phyloP scores from a whole-genome alignment of 2,797 vertebrate species.

The Crossoptilon crossoptilon region DNA sequence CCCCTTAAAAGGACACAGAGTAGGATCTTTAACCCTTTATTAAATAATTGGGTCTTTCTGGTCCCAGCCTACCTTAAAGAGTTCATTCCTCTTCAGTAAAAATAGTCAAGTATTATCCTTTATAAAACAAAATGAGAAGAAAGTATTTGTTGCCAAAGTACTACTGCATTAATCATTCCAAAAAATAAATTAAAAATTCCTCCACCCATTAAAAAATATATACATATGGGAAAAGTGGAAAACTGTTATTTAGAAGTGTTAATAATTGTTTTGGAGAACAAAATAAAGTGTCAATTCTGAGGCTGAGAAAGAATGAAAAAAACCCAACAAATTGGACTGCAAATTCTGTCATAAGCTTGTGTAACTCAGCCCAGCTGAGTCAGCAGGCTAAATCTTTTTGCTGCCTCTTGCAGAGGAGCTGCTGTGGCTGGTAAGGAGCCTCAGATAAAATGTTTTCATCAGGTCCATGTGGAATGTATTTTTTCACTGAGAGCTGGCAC shows the following conservation, averaged over 20 bases:
- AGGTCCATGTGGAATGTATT: neutral
- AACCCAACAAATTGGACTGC: neutral
- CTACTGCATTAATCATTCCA: neutral
- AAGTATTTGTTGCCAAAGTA: neutral
- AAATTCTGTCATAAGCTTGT: neutral
- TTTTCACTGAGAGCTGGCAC: neutral
- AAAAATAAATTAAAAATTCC: neutral
- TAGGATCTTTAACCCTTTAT: neutral
- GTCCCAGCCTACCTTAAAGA: neutral
- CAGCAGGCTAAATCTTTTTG: neutral
- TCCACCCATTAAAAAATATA: neutral
- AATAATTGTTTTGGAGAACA: rapidly evolving
- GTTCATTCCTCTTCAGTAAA: neutral
- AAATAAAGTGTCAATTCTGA: neutral
- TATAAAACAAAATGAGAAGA: neutral
- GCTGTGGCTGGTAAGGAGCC: neutral
- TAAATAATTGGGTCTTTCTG: neutral
- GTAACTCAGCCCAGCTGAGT: neutral
- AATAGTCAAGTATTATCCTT: neutral
- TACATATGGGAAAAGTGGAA: neutral
- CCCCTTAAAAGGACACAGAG: neutral
- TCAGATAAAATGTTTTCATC: neutral
- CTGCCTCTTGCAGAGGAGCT: neutral
- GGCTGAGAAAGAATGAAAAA: neutral
- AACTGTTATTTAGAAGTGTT: neutral